These are phyloP conservation scores for Prunella himalayana DNA, from an alignment of 2,113 vertebrate species.

Conservation along the genomic window DNA sequence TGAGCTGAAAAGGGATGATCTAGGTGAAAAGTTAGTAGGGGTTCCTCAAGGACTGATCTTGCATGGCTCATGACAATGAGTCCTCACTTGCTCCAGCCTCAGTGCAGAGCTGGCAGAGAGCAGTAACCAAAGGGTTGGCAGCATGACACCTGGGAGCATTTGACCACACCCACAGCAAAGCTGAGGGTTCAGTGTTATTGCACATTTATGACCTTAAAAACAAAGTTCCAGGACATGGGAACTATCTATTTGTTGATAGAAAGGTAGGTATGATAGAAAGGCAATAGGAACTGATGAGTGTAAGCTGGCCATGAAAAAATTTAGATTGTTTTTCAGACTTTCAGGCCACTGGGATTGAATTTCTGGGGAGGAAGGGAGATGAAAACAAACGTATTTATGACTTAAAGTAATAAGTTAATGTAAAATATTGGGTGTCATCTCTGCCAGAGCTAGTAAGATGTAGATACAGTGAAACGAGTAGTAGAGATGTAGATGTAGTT, in stretches of 20 bases:
- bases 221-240: not conserved
- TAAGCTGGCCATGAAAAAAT: not conserved
- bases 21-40: not conserved
- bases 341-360: not conserved
- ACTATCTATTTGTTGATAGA: not conserved
- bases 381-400: not conserved
- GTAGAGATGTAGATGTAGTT: not conserved
- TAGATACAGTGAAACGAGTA: not conserved
- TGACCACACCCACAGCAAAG: not conserved
- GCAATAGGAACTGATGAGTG: not conserved
- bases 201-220: not conserved
- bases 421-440: not conserved
- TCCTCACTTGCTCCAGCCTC: not conserved
- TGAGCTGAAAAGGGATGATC: not conserved
- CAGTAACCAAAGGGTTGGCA: not conserved
- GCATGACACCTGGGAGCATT: not conserved
- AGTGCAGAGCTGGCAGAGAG: not conserved
- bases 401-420: not conserved
- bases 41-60: not conserved
- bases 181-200: not conserved
- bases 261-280: not conserved
- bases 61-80: not conserved
- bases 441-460: not conserved
- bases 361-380: not conserved
- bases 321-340: not conserved